Base-by-base conservation (phyloP, 2,797 vertebrate species). In the Sebastes oblongus region DNA sequence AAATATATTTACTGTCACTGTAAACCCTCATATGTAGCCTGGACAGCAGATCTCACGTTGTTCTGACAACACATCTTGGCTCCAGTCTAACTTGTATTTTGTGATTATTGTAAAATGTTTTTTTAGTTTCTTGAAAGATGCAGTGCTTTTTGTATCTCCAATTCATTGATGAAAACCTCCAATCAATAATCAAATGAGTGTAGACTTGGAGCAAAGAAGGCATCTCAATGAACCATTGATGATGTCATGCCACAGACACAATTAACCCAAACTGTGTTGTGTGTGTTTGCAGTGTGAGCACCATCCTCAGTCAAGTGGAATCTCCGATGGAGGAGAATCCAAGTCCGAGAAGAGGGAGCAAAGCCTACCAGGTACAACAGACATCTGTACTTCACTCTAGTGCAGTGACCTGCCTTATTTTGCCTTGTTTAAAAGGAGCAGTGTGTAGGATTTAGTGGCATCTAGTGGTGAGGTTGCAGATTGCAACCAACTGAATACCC, bases 311-410 rank as follows among this genome's bases (percentile, higher is more conserved):
- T 69, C 87, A 72, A 46, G 82, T 78, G 14, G 93, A 94, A 12
- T 75, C 90, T 42, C 66, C 86, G 18, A 66, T 88, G 78, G 88
- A 90, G 12, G 85, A 90, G 13, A 54, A 25, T 66, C 30, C 82
- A 3, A 68, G 1, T 11, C 42, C 90, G 79, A 92, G 89, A 62
- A 83, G 88, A 82, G 91, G 72, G 1, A 90, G 86, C 75, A 81
- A 18, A 77, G 88, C 90, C 20, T 93, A 92, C 69, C 94, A 94
- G 93, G 93, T 94, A 79, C 9, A 20, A 8, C 8, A 71, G 8
- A 59, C 8, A n/a, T 39, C 11, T 46, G 18, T 6, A 12, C 3
- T 25, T 73, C 14, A 22, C 36, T 59, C 4, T 8, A 27, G 13
- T 36, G 6, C 42, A 58, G 11, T 72, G 8, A 46, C 5, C 5